These are phyloP conservation scores for Galbula dea DNA, from an alignment of 2,113 vertebrate genomes.

Conservation along the genomic window DNA sequence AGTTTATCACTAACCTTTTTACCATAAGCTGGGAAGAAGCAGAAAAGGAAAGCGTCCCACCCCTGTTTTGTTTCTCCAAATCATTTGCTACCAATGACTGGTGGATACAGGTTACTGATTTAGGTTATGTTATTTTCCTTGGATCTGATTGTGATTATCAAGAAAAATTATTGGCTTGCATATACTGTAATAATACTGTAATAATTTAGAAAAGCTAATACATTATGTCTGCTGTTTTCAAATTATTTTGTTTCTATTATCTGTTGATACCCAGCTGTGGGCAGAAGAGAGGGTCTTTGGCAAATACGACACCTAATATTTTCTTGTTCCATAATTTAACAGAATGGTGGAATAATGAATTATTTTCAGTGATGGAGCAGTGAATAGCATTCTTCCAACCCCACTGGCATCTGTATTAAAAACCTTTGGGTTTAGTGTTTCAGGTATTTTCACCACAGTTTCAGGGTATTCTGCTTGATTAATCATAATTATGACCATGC, in stretches of 20 bases:
- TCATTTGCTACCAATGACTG: not conserved
- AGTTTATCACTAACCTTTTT: not conserved
- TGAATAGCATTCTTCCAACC: not conserved
- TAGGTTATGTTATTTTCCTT: not conserved
- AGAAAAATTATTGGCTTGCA: not conserved
- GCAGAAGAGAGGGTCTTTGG: not conserved
- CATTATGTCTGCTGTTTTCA: not conserved
- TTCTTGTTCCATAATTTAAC: not conserved
- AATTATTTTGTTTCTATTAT: not conserved
- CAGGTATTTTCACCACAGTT: not conserved
- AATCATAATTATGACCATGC: not conserved
- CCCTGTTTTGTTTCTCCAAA: not conserved
- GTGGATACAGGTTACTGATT: not conserved
- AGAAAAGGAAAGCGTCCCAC: not conserved
- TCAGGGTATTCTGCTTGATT: not conserved
- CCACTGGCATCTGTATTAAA: not conserved
- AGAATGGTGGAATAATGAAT: not conserved
- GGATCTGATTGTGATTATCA: not conserved
- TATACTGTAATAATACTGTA: not conserved
- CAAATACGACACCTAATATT: not conserved
- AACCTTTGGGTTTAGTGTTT: not conserved
- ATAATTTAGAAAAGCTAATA: not conserved
- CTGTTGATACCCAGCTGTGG: not conserved
- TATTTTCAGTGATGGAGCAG: not conserved
- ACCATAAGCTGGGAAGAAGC: not conserved